Evolutionary conservation across 2,888 invertebrate species (phyloP).

Genomic region (Pardosa pseudoannulata): DNA sequence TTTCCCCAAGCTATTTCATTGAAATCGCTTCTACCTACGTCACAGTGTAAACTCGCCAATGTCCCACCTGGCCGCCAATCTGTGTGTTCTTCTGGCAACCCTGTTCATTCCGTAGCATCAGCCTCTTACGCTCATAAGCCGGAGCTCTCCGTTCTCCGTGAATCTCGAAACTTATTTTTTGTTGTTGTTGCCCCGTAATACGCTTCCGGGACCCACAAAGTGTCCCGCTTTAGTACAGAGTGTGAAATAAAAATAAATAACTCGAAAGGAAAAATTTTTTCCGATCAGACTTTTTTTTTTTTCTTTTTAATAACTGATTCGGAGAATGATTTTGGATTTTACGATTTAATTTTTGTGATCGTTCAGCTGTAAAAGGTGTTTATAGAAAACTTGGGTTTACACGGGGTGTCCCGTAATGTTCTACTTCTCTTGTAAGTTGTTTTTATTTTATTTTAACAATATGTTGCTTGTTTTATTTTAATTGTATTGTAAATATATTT

Average conservation of each 20-base stretch:
- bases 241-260: neutral
- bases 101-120: constrained; percentile 64
- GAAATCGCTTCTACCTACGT: neutral
- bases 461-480: no score
- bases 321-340: no score
- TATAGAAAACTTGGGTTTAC: no score
- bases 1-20: neutral
- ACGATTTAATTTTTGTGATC: neutral
- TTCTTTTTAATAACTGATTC: no score
- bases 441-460: neutral
- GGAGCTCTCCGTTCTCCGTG: constrained; percentile 38
- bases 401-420: constrained; percentile 35
- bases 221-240: neutral
- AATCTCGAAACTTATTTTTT: constrained; percentile 61
- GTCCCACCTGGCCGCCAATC: constrained; percentile 39
- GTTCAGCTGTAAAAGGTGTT: no score
- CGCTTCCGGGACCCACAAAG: neutral
- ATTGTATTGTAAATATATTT: no score
- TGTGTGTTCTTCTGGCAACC: constrained; percentile 33
- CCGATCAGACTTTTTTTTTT: no score
- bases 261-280: no score
- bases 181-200: constrained; percentile 5
- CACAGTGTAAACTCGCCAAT: constrained; percentile 9
- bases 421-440: constrained; percentile 57
- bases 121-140: constrained; percentile 24